phyloP scores from a whole-genome alignment of 1,140 invertebrate species.

The Drosophila baimaii region DNA sequence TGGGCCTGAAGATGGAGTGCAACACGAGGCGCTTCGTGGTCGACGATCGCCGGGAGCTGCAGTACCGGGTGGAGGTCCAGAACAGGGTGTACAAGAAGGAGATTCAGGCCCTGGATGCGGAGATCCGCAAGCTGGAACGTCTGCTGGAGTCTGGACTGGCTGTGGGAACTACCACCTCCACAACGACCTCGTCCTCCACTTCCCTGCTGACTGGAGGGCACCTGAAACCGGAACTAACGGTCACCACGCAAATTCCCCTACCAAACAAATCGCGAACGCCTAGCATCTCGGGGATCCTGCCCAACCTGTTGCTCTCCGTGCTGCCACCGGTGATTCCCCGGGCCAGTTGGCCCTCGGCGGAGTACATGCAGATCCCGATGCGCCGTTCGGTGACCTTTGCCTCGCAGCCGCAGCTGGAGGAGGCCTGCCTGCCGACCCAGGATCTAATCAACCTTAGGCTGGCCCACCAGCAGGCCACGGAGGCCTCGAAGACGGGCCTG shows the following conservation, averaged over 20 bases:
- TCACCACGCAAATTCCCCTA: conserved; percentile 51
- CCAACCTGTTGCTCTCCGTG: conserved; percentile 89
- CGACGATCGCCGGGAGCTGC: conserved; percentile 90
- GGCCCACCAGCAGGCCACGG: conserved; percentile 85
- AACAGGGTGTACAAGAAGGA: conserved; percentile 95
- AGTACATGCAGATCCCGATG: conserved; percentile 86
- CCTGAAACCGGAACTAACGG: conserved; percentile 84
- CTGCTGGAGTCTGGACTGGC: conserved; percentile 86
- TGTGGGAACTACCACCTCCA: conserved; percentile 85
- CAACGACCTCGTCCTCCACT: conserved; percentile 86
- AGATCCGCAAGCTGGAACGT: conserved; percentile 91
- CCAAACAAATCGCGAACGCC: conserved; percentile 85
- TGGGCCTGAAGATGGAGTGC: conserved; percentile 94
- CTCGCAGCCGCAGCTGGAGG: conserved; percentile 88
- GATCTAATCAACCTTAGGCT: conserved; percentile 86
- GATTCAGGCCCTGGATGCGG: conserved; percentile 91
- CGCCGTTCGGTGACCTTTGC: conserved; percentile 86
- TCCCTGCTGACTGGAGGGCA: conserved; percentile 85
- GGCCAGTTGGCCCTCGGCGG: conserved; percentile 90
- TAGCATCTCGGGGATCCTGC: conserved; percentile 88
- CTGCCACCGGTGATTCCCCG: conserved; percentile 90
- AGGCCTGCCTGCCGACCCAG: conserved; percentile 84
- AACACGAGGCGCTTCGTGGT: conserved; percentile 92
- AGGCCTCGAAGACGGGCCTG: conserved; percentile 85
- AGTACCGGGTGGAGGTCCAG: conserved; percentile 94